Percentiles rank a stretch among this genome's conserved stretches.
Conservation (phyloP, 2,888 invertebrate genomes). For the Xanthostigma xanthostigma region DNA sequence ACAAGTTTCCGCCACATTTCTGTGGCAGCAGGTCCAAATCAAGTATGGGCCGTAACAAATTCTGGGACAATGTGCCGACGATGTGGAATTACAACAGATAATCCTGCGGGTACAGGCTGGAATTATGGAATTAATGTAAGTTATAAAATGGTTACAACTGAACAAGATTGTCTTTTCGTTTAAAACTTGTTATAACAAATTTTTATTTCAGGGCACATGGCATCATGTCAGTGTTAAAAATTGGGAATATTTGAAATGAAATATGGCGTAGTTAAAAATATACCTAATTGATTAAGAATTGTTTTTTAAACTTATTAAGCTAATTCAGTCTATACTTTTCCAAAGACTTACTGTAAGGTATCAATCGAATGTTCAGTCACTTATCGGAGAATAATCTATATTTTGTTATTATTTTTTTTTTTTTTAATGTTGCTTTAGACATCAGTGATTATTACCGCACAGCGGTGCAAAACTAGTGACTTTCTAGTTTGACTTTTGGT, state of each 20-base stretch:
- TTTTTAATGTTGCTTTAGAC: no score
- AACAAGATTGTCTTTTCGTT: background rate
- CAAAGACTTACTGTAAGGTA: no score
- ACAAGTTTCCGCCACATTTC: conserved; percentile 55
- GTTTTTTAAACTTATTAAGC: no score
- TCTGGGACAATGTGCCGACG: conserved; percentile 56
- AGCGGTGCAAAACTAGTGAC: no score
- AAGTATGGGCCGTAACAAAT: conserved; percentile 63
- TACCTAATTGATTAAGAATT: background rate
- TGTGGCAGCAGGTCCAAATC: conserved; percentile 41
- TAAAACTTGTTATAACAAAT: background rate
- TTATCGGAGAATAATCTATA: no score
- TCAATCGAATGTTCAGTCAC: no score
- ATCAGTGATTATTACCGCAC: no score
- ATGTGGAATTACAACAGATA: conserved; percentile 54
- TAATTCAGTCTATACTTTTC: no score
- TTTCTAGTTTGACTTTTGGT: no score
- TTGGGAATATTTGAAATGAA: conserved; percentile 2
- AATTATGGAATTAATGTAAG: conserved; percentile 47
- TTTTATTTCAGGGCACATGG: conserved; percentile 35
- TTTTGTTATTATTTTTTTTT: no score
- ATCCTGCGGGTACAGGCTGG: conserved; percentile 69
- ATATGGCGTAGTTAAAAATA: conserved; percentile 4
- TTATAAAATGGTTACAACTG: conserved; percentile 4
- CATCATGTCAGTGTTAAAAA: conserved; percentile 25